Conservation (phyloP, 2,888 invertebrate species). For the Microplitis deprimator region DNA sequence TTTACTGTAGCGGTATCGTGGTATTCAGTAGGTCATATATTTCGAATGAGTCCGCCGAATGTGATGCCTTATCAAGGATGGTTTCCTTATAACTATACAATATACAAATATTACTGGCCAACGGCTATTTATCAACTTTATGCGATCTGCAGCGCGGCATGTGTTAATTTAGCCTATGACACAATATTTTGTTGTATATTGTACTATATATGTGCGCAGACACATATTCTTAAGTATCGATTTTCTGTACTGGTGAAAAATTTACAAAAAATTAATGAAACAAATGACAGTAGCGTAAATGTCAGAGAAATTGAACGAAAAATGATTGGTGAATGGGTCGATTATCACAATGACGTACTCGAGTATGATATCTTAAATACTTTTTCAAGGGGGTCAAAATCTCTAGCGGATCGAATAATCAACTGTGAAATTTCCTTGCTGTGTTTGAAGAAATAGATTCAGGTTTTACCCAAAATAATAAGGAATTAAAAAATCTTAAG, state of each 20-base stretch:
- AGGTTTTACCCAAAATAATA: too few relatives aligned
- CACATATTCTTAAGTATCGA: not conserved
- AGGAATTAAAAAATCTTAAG: too few relatives aligned
- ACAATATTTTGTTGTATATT: not conserved
- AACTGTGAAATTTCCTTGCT: too few relatives aligned
- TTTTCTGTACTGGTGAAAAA: not conserved
- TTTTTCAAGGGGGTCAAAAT: not conserved
- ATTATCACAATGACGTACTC: not conserved
- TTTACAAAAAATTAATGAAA: not conserved
- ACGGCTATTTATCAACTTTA: not conserved
- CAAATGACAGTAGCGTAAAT: not conserved
- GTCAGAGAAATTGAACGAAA: not conserved
- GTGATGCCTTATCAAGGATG: not conserved
- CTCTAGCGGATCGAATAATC: not conserved
- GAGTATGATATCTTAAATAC: not conserved
- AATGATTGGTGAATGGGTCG: not conserved
- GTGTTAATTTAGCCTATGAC: not conserved
- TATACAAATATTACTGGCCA: not conserved
- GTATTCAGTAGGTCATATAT: not conserved
- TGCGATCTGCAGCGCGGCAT: not conserved
- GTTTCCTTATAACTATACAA: not conserved
- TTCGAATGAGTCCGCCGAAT: not conserved
- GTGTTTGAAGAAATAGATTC: too few relatives aligned
- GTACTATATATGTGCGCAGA: not conserved
- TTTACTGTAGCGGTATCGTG: not conserved